Base-by-base conservation (phyloP, 2,888 invertebrate species). In the Hypercompe scribonia region DNA sequence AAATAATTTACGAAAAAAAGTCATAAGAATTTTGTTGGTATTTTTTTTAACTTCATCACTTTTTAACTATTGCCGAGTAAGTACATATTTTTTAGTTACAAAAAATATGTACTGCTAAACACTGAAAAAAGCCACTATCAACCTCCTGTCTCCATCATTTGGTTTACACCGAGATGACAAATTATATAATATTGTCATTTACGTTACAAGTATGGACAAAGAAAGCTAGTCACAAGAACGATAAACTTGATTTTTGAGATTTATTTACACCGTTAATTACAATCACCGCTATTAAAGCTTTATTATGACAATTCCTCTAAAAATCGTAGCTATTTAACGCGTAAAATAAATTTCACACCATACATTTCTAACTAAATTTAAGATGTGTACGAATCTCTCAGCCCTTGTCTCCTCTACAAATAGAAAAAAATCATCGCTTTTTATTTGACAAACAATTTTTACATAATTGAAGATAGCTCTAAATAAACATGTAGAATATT, bases 391-490 rank as follows among this genome's bases (percentile, higher is more conserved):
- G 13, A 58, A 58, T 15, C 58, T 28, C 15, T 28, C 28, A 58
- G 15, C 28, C 28, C 10, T 28, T 61, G 31, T 31, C 61, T 18
- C 61, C 31, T 61, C 31, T 15, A 31, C 31, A 61, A 61, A 61
- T 31, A 61, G 2, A 61, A 61, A 58, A 61, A 31, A 31, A 61
- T 31, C 31, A 31, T 15, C 31, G 64, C 65, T 72, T 78, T 74
- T 72, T 79, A 69, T 74, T 75, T 42, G 50, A 42, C 67, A 68
- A 81, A 78, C 69, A 70, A 15, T 65, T 65, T 70, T 63, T 28
- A 3, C 50, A 67, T 61, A 67, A 71, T 67, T 46, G 67, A 72
- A 42, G 65, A 34, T n/a, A 28, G 54, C 64, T 34, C 15, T 46
- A 67, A 66, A 58, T 66, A 70, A 70, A 70, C 50, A 63, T 28